Evolutionary conservation across 2,113 vertebrate genomes (phyloP).

Genomic region (Oncorhynchus tshawytscha): DNA sequence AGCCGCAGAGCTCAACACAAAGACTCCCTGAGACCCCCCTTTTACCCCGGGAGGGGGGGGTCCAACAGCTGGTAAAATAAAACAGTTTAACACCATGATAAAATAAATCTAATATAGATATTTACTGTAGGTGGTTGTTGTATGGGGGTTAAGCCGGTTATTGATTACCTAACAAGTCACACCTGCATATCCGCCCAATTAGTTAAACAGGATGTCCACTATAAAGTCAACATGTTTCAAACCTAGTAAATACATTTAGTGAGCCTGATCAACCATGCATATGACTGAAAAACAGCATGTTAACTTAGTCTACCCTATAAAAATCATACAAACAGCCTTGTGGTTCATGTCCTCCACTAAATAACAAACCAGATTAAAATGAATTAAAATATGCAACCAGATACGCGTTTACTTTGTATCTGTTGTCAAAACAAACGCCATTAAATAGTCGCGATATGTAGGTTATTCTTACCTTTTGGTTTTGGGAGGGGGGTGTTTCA

Average conservation of each 20-base stretch:
- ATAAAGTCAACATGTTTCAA: no score
- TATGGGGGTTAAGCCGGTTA: slow-evolving; percentile 27
- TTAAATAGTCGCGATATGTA: not conserved
- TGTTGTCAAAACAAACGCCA: not conserved
- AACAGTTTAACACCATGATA: not conserved
- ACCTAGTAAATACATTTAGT: not conserved
- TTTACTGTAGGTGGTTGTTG: no score
- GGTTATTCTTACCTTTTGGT: slow-evolving; percentile 70
- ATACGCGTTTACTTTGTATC: not conserved
- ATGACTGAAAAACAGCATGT: not conserved
- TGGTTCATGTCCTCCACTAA: slow-evolving; percentile 11
- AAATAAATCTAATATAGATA: no score
- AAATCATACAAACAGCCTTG: slow-evolving; percentile 64
- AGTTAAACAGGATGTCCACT: no score
- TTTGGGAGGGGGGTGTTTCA: slow-evolving; percentile 62
- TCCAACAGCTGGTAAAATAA: not conserved
- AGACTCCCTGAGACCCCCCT: slow-evolving; percentile 39
- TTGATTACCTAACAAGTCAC: not conserved
- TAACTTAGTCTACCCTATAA: not conserved
- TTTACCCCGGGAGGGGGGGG: not conserved
- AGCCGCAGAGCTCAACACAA: slow-evolving; percentile 66
- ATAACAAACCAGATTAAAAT: not conserved
- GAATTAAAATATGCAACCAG: not conserved
- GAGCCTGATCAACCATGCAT: not conserved
- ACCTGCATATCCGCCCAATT: slow-evolving; percentile 16